Conservation (phyloP, 1,140 invertebrate genomes). For the Penaeus chinensis region DNA sequence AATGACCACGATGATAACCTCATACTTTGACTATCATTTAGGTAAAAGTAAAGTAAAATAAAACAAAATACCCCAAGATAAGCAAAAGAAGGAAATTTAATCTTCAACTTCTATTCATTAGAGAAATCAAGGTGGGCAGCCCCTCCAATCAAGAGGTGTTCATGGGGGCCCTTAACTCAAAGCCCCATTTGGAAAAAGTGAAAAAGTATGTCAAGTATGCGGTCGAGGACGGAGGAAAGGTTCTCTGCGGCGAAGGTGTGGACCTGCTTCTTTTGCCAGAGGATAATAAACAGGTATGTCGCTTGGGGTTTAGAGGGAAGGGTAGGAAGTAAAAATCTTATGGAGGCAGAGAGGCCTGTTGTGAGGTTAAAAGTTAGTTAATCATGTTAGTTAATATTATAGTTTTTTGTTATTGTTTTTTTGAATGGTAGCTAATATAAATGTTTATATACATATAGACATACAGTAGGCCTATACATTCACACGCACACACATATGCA, state of each 20-base stretch:
- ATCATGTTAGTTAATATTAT: slow-evolving; percentile 5
- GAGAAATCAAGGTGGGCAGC: slow-evolving; percentile 72
- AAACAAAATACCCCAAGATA: background rate
- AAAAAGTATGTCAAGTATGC: slow-evolving; percentile 68
- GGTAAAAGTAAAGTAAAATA: background rate
- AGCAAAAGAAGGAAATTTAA: background rate
- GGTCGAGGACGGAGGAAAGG: slow-evolving; percentile 66
- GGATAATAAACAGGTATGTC: slow-evolving; percentile 66
- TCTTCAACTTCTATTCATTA: slow-evolving; percentile 41
- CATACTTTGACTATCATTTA: no score
- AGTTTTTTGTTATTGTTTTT: no score
- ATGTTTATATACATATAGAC: no score
- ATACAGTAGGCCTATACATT: no score
- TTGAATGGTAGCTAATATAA: no score
- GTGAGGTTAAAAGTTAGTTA: slow-evolving; percentile 31
- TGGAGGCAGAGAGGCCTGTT: background rate
- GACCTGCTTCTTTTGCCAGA: slow-evolving; percentile 66
- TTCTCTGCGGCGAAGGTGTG: slow-evolving; percentile 65
- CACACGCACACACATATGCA: no score
- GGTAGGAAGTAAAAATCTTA: no score
- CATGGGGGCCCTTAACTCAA: slow-evolving; percentile 72
- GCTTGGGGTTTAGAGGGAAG: background rate
- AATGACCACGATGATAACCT: no score
- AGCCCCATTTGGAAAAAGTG: slow-evolving; percentile 72
- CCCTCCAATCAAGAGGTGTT: slow-evolving; percentile 68